Base-by-base conservation (phyloP, 2,113 vertebrate species). In the Hyaena hyaena region DNA sequence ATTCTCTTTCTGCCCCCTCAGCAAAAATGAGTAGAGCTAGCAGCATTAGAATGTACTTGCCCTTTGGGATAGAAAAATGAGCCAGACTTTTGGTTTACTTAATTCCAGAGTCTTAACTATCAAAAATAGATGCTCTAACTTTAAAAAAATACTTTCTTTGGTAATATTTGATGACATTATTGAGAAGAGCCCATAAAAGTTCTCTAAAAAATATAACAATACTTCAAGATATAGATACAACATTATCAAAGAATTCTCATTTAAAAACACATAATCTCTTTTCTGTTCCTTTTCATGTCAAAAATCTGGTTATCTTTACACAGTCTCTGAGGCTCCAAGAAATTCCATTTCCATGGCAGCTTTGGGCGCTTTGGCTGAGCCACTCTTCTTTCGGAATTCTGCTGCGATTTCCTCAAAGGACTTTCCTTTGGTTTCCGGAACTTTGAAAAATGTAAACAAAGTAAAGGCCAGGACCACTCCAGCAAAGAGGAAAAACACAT, bases 401-500 rank as follows among this genome's bases (percentile, higher is more conserved):
- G 99, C 99, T 0, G 99, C 97, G 0, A 99, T 99, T 98, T 99
- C 99, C 97, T 99, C 99, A 87, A 99, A 99, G 0, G 98, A 99
- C 96, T 99, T 99, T 1, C 99, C 99, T 97, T 99, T 99, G 0
- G 99, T 99, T 98, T 99, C 99, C 0, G 99, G 99, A 26, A 99
- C 99, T 96, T 99, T 99, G 53, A 99, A 97, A 98, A 99, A 99
- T 0, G 98, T 99, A 48, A 99, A 99, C n/a, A 99, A 7, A 0
- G 99, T 99, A 97, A 99, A 99, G 88, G 88, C 66, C 0, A 99
- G 96, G 71, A 99, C 98, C 90, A 99, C 96, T 43, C 92, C 98
- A 0, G 99, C 99, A 2, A 99, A 99, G 97, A 99, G 97, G 31
- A 98, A 95, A 55, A 99, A 99, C 95, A 99, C 99, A 0, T 99